A percentile compares a stretch with the other conserved stretches of the same genome.
These are phyloP conservation scores for Xestia rhomboidea DNA, from an alignment of 2,888 invertebrate genomes.

Conservation along the genomic window DNA sequence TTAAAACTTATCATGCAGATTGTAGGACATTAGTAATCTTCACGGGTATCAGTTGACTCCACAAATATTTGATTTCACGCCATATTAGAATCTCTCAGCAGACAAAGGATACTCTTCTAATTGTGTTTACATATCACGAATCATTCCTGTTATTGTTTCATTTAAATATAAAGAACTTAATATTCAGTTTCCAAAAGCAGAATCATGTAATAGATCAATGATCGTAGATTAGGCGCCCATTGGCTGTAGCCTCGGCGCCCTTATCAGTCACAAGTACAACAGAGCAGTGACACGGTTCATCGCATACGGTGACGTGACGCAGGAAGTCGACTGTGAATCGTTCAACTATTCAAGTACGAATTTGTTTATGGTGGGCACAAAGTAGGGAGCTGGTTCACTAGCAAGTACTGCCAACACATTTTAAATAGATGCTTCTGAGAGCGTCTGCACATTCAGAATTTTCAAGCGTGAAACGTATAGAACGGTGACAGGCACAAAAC, in stretches of 20 bases:
- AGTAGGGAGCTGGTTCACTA: constrained; percentile 39
- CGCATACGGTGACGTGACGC: constrained; percentile 68
- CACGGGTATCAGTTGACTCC: constrained; percentile 3
- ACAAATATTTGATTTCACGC: constrained; percentile 16
- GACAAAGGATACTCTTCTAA: constrained; percentile 10
- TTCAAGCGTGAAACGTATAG: background rate
- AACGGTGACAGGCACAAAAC: background rate
- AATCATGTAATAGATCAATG: constrained; percentile 55
- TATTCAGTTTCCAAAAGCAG: constrained; percentile 43
- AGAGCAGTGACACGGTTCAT: constrained; percentile 71
- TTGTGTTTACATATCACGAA: constrained; percentile 20
- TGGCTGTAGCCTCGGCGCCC: constrained; percentile 72
- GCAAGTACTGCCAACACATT: background rate
- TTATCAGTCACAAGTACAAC: constrained; percentile 80
- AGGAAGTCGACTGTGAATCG: constrained; percentile 73
- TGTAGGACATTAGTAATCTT: constrained; percentile 10
- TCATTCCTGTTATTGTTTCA: constrained; percentile 41
- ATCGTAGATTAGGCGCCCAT: constrained; percentile 70
- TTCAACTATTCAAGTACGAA: constrained; percentile 73
- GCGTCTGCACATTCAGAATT: background rate
- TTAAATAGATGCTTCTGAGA: constrained; percentile 14
- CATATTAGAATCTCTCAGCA: constrained; percentile 12
- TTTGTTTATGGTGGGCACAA: constrained; percentile 70
- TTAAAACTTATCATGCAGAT: background rate
- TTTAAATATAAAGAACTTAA: constrained; percentile 36